Evolutionary conservation across 2,797 vertebrate genomes (phyloP).

Genomic region (Balearica regulorum): DNA sequence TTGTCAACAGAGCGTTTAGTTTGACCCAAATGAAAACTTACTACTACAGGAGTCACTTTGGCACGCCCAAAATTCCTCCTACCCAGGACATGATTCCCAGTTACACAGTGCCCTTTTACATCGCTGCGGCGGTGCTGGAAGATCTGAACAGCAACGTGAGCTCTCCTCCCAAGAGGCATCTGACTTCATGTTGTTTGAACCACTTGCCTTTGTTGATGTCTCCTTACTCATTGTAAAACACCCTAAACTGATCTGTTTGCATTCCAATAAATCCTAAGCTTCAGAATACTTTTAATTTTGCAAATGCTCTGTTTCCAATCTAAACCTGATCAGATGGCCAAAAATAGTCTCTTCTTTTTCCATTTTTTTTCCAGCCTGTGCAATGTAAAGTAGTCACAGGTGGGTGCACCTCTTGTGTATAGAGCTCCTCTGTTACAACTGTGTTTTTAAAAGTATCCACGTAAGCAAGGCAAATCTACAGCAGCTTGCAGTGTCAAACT

Average conservation of each 20-base stretch:
- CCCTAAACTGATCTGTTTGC: not conserved
- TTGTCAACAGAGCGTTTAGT: not conserved
- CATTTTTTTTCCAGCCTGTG: not conserved
- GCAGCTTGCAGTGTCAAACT: not conserved
- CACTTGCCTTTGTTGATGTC: not conserved
- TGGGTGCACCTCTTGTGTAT: not conserved
- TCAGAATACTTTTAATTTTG: not conserved
- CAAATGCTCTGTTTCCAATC: not conserved
- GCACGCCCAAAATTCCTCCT: not conserved
- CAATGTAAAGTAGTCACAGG: not conserved
- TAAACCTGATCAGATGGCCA: not conserved
- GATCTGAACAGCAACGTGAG: not conserved
- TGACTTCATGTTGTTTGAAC: not conserved
- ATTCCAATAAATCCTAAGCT: not conserved
- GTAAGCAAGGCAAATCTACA: not conserved
- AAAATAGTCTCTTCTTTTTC: not conserved
- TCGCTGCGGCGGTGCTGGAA: not conserved
- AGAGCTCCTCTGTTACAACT: not conserved
- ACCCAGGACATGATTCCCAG: not conserved
- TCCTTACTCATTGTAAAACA: not conserved
- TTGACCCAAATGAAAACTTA: not conserved
- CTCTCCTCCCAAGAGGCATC: not conserved
- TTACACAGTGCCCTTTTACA: not conserved
- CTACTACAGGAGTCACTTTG: not conserved
- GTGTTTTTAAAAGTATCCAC: not conserved